Evolutionary conservation across 2,888 invertebrate genomes (phyloP).

Genomic region (Nomada lathburiana): DNA sequence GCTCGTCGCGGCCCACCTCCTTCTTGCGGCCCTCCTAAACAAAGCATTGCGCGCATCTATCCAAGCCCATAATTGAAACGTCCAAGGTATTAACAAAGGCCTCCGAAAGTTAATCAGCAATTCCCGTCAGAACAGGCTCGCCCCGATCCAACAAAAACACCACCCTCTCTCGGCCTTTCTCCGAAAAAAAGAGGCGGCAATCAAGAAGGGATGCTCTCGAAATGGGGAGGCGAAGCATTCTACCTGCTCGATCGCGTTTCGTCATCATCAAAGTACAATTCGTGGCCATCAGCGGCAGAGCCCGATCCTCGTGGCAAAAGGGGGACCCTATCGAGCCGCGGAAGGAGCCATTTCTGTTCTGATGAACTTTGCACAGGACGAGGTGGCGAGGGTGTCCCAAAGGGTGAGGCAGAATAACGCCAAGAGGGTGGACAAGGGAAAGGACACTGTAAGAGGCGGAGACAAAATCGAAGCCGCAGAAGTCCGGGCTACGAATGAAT

Average conservation of each 20-base stretch:
- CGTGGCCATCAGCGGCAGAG: slow-evolving; percentile 53
- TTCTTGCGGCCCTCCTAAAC: slow-evolving; percentile 1
- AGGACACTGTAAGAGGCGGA: slow-evolving; percentile 38
- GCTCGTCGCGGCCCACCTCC: no score
- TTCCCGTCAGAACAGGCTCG: slow-evolving; percentile 33
- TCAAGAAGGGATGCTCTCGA: slow-evolving; percentile 39
- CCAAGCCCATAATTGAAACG: slow-evolving; percentile 15
- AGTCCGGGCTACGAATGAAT: slow-evolving; percentile 68
- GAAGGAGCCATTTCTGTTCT: slow-evolving; percentile 63
- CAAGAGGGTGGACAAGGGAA: slow-evolving; percentile 21
- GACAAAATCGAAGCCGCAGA: slow-evolving; percentile 23
- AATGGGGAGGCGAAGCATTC: slow-evolving; percentile 39
- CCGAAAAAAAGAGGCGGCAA: slow-evolving; percentile 30
- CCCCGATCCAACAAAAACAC: slow-evolving; percentile 14
- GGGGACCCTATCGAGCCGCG: slow-evolving; percentile 48
- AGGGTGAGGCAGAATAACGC: slow-evolving; percentile 39
- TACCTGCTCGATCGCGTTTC: slow-evolving; percentile 61
- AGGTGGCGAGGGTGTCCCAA: slow-evolving; percentile 19
- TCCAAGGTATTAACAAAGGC: slow-evolving; percentile 37
- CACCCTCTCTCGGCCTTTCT: not conserved
- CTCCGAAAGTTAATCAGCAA: slow-evolving; percentile 55
- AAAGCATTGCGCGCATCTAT: slow-evolving; percentile 7
- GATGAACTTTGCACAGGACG: slow-evolving; percentile 49
- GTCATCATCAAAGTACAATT: slow-evolving; percentile 66
- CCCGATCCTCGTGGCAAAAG: slow-evolving; percentile 11